phyloP scores from a whole-genome alignment of 2,113 vertebrate genomes.

The Barnardius zonarius region DNA sequence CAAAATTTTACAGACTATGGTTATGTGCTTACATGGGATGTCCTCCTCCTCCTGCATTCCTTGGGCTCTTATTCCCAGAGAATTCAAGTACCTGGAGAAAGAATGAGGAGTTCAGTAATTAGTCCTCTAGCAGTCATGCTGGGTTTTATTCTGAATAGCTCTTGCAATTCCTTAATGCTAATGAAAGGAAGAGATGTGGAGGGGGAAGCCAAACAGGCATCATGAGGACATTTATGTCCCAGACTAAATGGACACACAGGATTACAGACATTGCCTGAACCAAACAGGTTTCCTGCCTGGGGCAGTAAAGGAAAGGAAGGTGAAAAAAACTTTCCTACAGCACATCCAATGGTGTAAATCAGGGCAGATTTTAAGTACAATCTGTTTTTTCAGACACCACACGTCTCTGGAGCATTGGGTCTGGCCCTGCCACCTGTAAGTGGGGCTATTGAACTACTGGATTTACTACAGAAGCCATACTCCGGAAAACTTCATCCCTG shows the following conservation, averaged over 20 bases:
- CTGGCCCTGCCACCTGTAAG: not conserved
- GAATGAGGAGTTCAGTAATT: not conserved
- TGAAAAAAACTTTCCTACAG: not conserved
- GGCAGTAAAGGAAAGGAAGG: not conserved
- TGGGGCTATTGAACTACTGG: fast-evolving
- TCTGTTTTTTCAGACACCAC: not conserved
- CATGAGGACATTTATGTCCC: not conserved
- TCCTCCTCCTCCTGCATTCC: not conserved
- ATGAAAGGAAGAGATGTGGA: not conserved
- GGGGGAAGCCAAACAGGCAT: not conserved
- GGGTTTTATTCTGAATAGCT: not conserved
- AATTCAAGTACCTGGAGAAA: not conserved
- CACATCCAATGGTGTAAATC: not conserved
- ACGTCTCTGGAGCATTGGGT: not conserved
- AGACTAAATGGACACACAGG: not conserved
- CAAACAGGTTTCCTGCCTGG: not conserved
- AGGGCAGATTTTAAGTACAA: not conserved
- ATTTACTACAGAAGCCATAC: not conserved
- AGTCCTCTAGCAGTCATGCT: not conserved
- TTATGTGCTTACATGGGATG: not conserved
- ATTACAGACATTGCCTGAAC: not conserved
- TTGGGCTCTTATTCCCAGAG: not conserved
- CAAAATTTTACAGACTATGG: not conserved
- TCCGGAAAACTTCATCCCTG: not conserved
- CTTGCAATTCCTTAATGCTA: not conserved